These are phyloP conservation scores for Gila orcuttii DNA, from an alignment of 2,113 vertebrate genomes.

Conservation along the genomic window DNA sequence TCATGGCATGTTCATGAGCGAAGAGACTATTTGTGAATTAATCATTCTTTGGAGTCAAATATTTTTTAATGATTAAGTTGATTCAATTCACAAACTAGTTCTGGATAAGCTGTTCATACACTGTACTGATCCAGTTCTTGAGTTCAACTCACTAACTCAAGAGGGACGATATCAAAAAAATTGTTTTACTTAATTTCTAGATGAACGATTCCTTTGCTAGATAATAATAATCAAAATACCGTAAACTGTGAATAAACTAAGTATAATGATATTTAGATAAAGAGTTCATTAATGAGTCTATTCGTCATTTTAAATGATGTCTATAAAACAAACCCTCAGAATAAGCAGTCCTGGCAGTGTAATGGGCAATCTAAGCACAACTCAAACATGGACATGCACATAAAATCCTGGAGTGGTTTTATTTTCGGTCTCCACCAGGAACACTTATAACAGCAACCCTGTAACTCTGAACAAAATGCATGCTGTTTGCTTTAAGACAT, in stretches of 20 bases:
- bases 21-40: no score
- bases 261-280: neutral
- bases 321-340: neutral
- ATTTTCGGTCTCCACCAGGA: conserved; percentile 13
- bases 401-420: conserved; percentile 26
- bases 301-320: neutral
- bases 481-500: conserved; percentile 36
- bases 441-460: conserved; percentile 9
- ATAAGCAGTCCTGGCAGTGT: neutral
- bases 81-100: neutral
- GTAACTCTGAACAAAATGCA: conserved; percentile 28
- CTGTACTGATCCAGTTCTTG: neutral
- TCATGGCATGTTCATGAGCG: no score
- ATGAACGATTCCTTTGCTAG: neutral
- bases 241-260: neutral
- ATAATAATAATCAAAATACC: neutral
- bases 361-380: conserved; percentile 14
- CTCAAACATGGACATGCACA: conserved; percentile 10
- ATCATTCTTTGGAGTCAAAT: no score
- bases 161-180: neutral
- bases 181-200: neutral
- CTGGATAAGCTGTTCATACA: neutral
- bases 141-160: neutral
- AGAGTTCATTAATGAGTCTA: neutral
- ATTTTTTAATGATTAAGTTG: neutral